phyloP scores from a whole-genome alignment of 2,797 vertebrate species.

The Diplodus sargus region DNA sequence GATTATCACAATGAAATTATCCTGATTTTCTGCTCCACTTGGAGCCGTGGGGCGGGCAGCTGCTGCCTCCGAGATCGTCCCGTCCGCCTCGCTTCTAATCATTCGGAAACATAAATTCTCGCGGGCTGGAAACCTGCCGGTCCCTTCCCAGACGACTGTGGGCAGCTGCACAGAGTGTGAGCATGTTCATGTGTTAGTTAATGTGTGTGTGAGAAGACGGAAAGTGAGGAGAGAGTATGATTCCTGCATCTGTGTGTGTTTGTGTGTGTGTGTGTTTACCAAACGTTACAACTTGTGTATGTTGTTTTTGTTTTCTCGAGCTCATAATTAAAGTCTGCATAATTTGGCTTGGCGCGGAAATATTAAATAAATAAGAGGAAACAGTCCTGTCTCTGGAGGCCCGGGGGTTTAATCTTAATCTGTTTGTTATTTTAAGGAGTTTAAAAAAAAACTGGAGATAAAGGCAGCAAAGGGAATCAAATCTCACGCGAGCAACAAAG shows the following conservation, averaged over 20 bases:
- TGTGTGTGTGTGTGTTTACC: slow-evolving; percentile 26
- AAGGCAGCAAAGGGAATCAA: slow-evolving; percentile 38
- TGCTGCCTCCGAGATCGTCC: slow-evolving; percentile 76
- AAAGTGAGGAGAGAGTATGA: slow-evolving; percentile 20
- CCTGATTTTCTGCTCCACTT: slow-evolving; percentile 85
- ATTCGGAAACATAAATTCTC: slow-evolving; percentile 76
- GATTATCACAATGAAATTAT: slow-evolving; percentile 85
- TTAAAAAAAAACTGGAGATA: slow-evolving; percentile 38
- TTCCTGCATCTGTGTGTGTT: slow-evolving; percentile 31
- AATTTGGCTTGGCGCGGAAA: slow-evolving; percentile 62
- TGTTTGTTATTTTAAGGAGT: slow-evolving; percentile 66
- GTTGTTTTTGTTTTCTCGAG: slow-evolving; percentile 61
- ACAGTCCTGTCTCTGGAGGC: slow-evolving; percentile 36
- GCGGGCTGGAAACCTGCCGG: slow-evolving; percentile 73
- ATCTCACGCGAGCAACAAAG: slow-evolving; percentile 45
- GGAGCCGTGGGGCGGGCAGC: slow-evolving; percentile 76
- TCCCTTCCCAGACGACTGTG: slow-evolving; percentile 55
- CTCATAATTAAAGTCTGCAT: slow-evolving; percentile 62
- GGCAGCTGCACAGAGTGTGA: slow-evolving; percentile 60
- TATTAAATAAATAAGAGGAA: slow-evolving; percentile 55
- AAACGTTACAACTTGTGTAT: slow-evolving; percentile 25
- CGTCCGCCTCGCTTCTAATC: slow-evolving; percentile 72
- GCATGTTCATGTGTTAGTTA: slow-evolving; percentile 19
- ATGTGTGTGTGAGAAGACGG: slow-evolving; percentile 25
- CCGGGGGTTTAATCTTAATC: slow-evolving; percentile 64